These are phyloP conservation scores for Anguilla japonica DNA, from an alignment of 2,113 vertebrate species.

Conservation along the genomic window DNA sequence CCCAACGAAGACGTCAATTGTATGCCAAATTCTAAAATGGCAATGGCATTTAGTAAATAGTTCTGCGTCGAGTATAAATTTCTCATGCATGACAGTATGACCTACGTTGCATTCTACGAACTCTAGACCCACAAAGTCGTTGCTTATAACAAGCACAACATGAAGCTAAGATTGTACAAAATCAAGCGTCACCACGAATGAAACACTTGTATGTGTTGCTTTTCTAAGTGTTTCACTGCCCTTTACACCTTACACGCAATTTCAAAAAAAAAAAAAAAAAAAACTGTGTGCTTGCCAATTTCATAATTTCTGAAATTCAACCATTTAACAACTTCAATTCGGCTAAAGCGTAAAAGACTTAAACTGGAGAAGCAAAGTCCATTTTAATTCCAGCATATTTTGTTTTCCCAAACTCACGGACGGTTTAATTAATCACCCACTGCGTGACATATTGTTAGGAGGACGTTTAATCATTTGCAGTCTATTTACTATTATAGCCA, in stretches of 20 bases:
- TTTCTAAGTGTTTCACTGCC: not conserved
- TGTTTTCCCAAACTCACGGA: not conserved
- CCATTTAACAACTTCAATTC: not conserved
- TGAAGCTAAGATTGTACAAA: not conserved
- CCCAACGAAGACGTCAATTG: conserved; percentile 64
- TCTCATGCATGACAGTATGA: conserved; percentile 6
- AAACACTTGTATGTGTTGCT: not conserved
- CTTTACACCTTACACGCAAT: not conserved
- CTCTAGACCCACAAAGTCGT: not conserved
- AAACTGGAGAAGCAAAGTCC: not conserved
- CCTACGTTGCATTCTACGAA: not conserved
- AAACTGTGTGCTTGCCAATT: not conserved
- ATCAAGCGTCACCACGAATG: not conserved
- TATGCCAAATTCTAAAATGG: conserved; percentile 45
- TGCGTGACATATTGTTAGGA: not conserved
- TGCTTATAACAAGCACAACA: not conserved
- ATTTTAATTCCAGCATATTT: not conserved
- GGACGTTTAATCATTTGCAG: not conserved
- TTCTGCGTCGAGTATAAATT: conserved; percentile 53
- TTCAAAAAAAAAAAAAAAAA: not conserved
- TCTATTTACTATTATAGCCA: not conserved
- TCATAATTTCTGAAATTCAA: conserved; percentile 4
- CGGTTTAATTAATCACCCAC: conserved; percentile 5
- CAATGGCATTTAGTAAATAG: conserved; percentile 35
- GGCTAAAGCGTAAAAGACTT: not conserved